Base-by-base conservation (phyloP, 2,797 vertebrate genomes). In the Paramormyrops hopkinsi region DNA sequence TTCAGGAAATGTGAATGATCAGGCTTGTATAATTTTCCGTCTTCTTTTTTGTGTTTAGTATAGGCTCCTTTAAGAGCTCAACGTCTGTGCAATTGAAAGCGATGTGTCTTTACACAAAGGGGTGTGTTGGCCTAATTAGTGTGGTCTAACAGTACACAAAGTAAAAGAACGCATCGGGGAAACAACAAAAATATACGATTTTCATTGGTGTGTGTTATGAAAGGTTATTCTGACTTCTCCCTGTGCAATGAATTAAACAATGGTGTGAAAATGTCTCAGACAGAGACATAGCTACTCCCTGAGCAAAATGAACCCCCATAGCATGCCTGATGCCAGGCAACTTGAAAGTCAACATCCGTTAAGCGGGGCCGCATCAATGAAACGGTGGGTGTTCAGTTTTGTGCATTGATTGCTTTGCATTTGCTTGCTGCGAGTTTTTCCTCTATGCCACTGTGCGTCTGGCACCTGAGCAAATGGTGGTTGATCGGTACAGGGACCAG, bases 101-200 rank as follows among this genome's bases (percentile, higher is more conserved):
- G 53, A 87, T 87, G 85, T 59, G 50, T 44, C 85, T 86, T 56
- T 87, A 56, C 85, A 87, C 85, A 87, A 87, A 87, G 85, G 85
- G 85, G 85, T 87, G 85, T 87, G 85, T 87, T 87, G 85, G 85
- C 85, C 85, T 87, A 87, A 87, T 87, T 87, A 87, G 53, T 87
- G 85, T 56, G 17, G 53, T 87, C 51, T 87, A 87, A 87, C 85
- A 87, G 85, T 87, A 87, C 85, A 87, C 85, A 87, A 87, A 87
- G 85, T 87, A 51, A 87, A 37, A 33, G 53, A 59, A 87, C 59
- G 29, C 29, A 87, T 56, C 85, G 53, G 17, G 12, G 3, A 87
- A 37, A 56, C 53, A 87, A 41, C 85, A 37, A 25, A 41, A 87
- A 87, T 87, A 87, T 59, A 33, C 19, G 6, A 41, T 87, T 87